Conservation (phyloP, 2,888 invertebrate genomes). For the Gibbula magus region DNA sequence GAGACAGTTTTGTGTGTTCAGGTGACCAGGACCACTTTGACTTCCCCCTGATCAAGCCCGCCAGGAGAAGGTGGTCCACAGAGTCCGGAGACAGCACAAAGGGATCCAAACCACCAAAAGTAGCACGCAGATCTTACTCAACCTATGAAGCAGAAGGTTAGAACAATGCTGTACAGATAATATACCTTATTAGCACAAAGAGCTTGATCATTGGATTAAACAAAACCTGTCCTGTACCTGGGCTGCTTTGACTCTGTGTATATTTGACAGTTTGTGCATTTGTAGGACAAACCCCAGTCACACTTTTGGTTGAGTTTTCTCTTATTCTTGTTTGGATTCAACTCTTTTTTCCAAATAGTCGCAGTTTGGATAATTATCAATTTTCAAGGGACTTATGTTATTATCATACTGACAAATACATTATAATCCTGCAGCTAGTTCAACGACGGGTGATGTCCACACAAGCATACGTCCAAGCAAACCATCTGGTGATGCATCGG, state of each 20-base stretch:
- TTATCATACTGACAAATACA: too few species aligned
- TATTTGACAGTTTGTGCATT: too few species aligned
- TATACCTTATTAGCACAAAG: neutral
- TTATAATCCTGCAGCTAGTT: conserved; percentile 63
- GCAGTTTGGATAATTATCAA: too few species aligned
- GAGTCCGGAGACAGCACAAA: conserved; percentile 70
- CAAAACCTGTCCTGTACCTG: too few species aligned
- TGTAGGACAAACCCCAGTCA: too few species aligned
- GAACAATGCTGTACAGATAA: neutral
- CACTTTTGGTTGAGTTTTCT: too few species aligned
- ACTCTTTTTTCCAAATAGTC: too few species aligned
- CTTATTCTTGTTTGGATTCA: too few species aligned
- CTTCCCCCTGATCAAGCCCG: neutral
- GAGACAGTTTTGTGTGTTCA: conserved; percentile 29
- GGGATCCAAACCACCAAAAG: conserved; percentile 41
- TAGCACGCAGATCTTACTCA: conserved; percentile 41
- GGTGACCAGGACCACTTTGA: conserved; percentile 34
- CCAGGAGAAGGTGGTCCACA: conserved; percentile 72
- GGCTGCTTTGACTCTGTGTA: too few species aligned
- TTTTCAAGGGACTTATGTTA: too few species aligned
- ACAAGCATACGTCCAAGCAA: conserved; percentile 25
- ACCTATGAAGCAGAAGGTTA: conserved; percentile 67
- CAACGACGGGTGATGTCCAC: conserved; percentile 68
- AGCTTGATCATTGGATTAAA: too few species aligned
- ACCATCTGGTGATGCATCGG: conserved; percentile 58